Percentiles rank a stretch among this genome's conserved stretches.
Evolutionary conservation across 2,113 vertebrate genomes (phyloP).

Genomic region (Hippoglossus stenolepis): DNA sequence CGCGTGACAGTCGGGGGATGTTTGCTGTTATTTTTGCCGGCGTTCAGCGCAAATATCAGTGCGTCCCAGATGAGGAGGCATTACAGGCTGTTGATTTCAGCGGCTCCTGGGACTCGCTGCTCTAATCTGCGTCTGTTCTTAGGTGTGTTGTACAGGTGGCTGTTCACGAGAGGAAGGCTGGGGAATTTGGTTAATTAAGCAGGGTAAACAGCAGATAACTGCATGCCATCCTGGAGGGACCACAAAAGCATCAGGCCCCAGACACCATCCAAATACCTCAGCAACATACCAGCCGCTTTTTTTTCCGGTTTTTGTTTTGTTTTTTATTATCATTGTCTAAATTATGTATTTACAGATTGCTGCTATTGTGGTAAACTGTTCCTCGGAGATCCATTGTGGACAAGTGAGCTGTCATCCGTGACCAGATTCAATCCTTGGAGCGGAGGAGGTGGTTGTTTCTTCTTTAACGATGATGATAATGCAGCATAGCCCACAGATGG

Average conservation of each 20-base stretch:
- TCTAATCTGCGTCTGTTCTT: slow-evolving; percentile 76
- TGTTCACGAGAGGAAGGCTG: slow-evolving; percentile 49
- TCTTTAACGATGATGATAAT: slow-evolving; percentile 54
- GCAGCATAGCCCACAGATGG: slow-evolving; percentile 51
- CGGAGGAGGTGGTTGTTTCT: slow-evolving; percentile 51
- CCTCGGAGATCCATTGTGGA: slow-evolving; percentile 50
- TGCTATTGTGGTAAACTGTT: slow-evolving; percentile 32
- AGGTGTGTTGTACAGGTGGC: slow-evolving; percentile 81
- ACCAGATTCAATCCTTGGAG: slow-evolving; percentile 53
- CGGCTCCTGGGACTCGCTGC: slow-evolving; percentile 57
- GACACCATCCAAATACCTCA: slow-evolving; percentile 38
- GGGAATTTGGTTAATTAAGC: slow-evolving; percentile 85
- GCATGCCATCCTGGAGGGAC: slow-evolving; percentile 69
- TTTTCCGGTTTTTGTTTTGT: not conserved
- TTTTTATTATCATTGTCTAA: slow-evolving; percentile 13
- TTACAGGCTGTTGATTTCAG: slow-evolving; percentile 75
- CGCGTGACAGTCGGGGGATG: slow-evolving; percentile 58
- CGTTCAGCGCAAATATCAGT: slow-evolving; percentile 72
- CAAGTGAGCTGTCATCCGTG: slow-evolving; percentile 52
- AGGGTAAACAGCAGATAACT: slow-evolving; percentile 78
- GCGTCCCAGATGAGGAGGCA: slow-evolving; percentile 73
- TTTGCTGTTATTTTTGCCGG: slow-evolving; percentile 69
- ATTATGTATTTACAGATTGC: slow-evolving; percentile 53
- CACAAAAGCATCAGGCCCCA: slow-evolving; percentile 47
- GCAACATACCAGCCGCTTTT: slow-evolving; percentile 12